These are phyloP conservation scores for Stenopsyche tienmushanensis DNA, from an alignment of 1,140 invertebrate genomes.

Conservation along the genomic window DNA sequence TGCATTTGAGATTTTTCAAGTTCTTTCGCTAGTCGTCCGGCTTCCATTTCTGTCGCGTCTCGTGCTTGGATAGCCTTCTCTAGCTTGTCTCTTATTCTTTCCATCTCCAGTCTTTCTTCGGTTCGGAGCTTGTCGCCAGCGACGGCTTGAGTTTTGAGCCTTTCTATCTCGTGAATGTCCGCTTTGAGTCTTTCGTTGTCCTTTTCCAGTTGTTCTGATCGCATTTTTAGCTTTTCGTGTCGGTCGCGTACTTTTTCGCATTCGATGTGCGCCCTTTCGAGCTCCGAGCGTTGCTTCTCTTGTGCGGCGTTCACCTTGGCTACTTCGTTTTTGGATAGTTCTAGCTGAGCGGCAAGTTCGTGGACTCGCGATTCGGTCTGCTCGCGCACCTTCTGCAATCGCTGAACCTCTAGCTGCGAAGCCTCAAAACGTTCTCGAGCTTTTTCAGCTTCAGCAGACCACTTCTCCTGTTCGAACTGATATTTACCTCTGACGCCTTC, in stretches of 20 bases:
- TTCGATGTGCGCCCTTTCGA: constrained; percentile 80
- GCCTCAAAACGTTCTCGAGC: constrained; percentile 72
- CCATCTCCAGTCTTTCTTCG: constrained; percentile 70
- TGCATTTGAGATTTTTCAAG: constrained; percentile 82
- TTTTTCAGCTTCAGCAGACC: constrained; percentile 68
- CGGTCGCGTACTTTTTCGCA: constrained; percentile 82
- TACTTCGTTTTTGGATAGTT: constrained; percentile 75
- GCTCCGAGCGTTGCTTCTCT: constrained; percentile 74
- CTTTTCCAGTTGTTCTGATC: constrained; percentile 68
- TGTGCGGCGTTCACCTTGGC: constrained; percentile 68
- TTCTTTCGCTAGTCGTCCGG: constrained; percentile 80
- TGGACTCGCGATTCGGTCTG: constrained; percentile 77
- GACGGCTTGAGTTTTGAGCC: constrained; percentile 62
- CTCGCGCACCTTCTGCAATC: constrained; percentile 62
- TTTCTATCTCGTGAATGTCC: constrained; percentile 68
- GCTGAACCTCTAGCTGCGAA: constrained; percentile 73
- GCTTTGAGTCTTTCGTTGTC: constrained; percentile 73
- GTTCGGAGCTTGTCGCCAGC: constrained; percentile 63
- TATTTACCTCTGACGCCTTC: constrained; percentile 82
- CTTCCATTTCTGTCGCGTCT: constrained; percentile 81
- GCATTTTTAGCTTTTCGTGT: constrained; percentile 76
- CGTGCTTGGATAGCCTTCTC: constrained; percentile 79
- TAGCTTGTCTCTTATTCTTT: constrained; percentile 79
- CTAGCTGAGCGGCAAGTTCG: constrained; percentile 76
- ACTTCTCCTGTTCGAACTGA: constrained; percentile 84